A percentile compares a stretch with the other conserved stretches of the same genome.
phyloP scores from a whole-genome alignment of 2,797 vertebrate species.

The Cossypha polioptera region DNA sequence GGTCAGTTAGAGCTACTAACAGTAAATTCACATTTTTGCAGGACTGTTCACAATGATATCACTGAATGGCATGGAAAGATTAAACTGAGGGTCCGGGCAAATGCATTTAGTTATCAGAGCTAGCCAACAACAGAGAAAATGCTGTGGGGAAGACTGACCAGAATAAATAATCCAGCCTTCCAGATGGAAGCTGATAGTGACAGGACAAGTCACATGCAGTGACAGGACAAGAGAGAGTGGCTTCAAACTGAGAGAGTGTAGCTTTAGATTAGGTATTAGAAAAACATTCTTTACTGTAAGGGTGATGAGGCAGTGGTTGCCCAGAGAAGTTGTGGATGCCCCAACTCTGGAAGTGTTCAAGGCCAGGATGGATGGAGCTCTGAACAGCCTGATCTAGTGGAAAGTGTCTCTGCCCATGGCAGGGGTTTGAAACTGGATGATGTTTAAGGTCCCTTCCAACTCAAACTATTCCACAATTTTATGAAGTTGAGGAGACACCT shows the following conservation, averaged over 20 bases:
- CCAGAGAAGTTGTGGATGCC: background rate
- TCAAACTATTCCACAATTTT: background rate
- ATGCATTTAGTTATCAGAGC: background rate
- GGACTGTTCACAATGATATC: background rate
- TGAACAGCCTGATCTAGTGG: background rate
- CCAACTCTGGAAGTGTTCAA: background rate
- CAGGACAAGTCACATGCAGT: background rate
- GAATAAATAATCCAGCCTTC: background rate
- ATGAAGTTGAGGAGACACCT: background rate
- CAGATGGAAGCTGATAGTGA: background rate
- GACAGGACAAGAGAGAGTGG: background rate
- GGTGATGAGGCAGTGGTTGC: background rate
- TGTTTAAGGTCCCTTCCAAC: background rate
- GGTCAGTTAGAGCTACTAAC: background rate
- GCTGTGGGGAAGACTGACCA: background rate
- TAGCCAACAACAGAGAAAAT: background rate
- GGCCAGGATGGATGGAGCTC: background rate
- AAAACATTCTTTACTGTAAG: background rate
- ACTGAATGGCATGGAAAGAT: background rate
- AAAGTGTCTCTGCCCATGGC: background rate
- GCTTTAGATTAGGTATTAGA: background rate
- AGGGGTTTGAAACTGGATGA: background rate
- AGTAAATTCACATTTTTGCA: background rate
- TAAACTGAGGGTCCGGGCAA: background rate
- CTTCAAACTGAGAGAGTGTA: accelerated